phyloP scores from a whole-genome alignment of 2,797 vertebrate genomes.

The Rachycentron canadum region DNA sequence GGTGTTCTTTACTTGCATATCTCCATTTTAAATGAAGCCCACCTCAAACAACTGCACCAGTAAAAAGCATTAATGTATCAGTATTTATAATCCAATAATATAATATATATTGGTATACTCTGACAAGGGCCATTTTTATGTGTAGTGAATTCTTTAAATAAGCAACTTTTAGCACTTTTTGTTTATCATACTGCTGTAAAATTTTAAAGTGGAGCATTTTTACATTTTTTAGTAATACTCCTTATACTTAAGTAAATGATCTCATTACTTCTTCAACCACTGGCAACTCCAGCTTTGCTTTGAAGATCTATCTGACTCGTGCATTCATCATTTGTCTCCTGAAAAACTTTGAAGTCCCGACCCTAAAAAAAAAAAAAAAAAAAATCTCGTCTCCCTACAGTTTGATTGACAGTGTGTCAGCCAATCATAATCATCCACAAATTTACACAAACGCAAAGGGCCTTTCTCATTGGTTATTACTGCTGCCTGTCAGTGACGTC shows the following conservation, averaged over 20 bases:
- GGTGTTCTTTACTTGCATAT: not conserved
- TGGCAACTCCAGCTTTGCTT: not conserved
- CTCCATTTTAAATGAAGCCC: not conserved
- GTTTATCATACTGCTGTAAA: not conserved
- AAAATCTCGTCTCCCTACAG: not conserved
- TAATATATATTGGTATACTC: not conserved
- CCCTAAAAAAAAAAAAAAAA: slow-evolving; percentile 9
- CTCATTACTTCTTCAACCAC: not conserved
- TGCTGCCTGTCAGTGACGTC: slow-evolving; percentile 47
- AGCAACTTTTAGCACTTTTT: not conserved
- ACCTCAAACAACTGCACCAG: not conserved
- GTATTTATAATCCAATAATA: not conserved
- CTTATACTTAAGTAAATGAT: not conserved
- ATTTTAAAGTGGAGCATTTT: not conserved
- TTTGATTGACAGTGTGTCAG: slow-evolving; percentile 39
- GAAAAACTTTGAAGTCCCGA: not conserved
- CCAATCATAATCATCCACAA: slow-evolving; percentile 37
- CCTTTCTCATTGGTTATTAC: slow-evolving; percentile 48
- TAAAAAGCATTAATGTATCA: not conserved
- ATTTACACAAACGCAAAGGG: not conserved
- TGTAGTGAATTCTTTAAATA: not conserved
- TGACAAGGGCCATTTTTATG: not conserved
- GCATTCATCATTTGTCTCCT: not conserved
- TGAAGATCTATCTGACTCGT: not conserved
- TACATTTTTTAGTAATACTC: not conserved